Percentiles rank a stretch among this genome's conserved stretches.
Evolutionary conservation across 2,888 invertebrate genomes (phyloP).

Genomic region (Ormyrus nitidulus): DNA sequence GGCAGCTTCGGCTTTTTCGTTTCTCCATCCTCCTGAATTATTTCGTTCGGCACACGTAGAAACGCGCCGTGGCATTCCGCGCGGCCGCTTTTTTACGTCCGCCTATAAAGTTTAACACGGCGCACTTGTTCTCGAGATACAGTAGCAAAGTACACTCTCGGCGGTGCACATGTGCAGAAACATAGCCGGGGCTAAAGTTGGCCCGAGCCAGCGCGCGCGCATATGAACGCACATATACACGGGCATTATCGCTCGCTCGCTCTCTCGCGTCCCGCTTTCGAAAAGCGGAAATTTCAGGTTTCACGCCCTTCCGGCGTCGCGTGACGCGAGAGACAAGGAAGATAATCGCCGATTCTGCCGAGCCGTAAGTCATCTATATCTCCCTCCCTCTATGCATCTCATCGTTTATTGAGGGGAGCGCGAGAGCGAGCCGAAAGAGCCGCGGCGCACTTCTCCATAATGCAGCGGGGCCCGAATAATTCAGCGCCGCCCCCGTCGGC

Average conservation of each 20-base stretch:
- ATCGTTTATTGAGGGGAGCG: conserved; percentile 49
- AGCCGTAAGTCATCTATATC: conserved; percentile 22
- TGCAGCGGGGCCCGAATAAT: conserved; percentile 29
- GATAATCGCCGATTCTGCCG: conserved; percentile 42
- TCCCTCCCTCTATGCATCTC: conserved; percentile 28
- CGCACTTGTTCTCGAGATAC: conserved; percentile 13
- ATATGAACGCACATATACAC: neutral
- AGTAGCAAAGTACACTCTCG: neutral
- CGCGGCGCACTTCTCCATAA: conserved; percentile 24
- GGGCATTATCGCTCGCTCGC: too few species aligned
- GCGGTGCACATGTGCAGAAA: neutral
- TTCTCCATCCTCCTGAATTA: neutral
- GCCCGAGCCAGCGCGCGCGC: neutral
- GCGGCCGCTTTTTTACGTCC: conserved; percentile 13
- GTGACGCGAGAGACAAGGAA: conserved; percentile 41
- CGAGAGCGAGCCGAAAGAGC: neutral
- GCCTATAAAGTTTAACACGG: conserved; percentile 11
- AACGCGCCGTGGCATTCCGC: too few species aligned
- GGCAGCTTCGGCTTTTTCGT: neutral
- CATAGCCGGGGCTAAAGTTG: neutral
- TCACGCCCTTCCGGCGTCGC: conserved; percentile 46
- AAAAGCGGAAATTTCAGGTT: conserved; percentile 50
- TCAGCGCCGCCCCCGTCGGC: conserved; percentile 2
- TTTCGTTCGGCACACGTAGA: too few species aligned
- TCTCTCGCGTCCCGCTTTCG: conserved; percentile 7